Evolutionary conservation across 2,113 vertebrate species (phyloP).

Genomic region (Oryzias woworae): DNA sequence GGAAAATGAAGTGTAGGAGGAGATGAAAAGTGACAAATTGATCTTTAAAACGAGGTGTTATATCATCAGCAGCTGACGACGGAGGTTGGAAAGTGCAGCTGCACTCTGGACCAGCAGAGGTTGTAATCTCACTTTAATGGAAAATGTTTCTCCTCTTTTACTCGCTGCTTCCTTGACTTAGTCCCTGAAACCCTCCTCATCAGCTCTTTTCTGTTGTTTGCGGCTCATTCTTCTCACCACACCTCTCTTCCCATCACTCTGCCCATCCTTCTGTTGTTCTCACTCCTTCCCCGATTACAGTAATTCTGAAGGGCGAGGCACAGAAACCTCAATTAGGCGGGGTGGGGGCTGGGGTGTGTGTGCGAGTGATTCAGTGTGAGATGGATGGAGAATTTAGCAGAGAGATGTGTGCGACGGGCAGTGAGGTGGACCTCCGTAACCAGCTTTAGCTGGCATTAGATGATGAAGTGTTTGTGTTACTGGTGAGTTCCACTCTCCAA

Average conservation of each 20-base stretch:
- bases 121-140: slow-evolving; percentile 53
- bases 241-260: neutral
- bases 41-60: slow-evolving; percentile 63
- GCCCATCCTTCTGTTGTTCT: neutral
- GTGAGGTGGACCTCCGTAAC: slow-evolving; percentile 24
- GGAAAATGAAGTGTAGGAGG: slow-evolving; percentile 52
- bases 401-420: slow-evolving; percentile 19
- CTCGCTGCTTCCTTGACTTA: neutral
- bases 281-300: slow-evolving; percentile 21
- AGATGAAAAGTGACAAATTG: slow-evolving; percentile 68
- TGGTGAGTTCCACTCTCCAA: slow-evolving; percentile 4
- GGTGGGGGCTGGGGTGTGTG: slow-evolving; percentile 18
- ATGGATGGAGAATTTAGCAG: slow-evolving; percentile 3
- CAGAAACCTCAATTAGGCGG: slow-evolving; percentile 43
- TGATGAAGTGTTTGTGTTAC: slow-evolving; percentile 24
- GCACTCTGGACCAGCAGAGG: slow-evolving; percentile 27
- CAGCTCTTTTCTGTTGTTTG: neutral
- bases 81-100: slow-evolving; percentile 40
- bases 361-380: slow-evolving; percentile 13
- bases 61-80: slow-evolving; percentile 51
- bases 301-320: slow-evolving; percentile 51
- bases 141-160: slow-evolving; percentile 19
- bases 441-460: slow-evolving; percentile 34
- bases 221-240: neutral
- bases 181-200: neutral